Percentiles rank a stretch among this genome's conserved stretches.
These are phyloP conservation scores for Melanostoma scalare DNA, from an alignment of 2,888 invertebrate species.

Conservation along the genomic window DNA sequence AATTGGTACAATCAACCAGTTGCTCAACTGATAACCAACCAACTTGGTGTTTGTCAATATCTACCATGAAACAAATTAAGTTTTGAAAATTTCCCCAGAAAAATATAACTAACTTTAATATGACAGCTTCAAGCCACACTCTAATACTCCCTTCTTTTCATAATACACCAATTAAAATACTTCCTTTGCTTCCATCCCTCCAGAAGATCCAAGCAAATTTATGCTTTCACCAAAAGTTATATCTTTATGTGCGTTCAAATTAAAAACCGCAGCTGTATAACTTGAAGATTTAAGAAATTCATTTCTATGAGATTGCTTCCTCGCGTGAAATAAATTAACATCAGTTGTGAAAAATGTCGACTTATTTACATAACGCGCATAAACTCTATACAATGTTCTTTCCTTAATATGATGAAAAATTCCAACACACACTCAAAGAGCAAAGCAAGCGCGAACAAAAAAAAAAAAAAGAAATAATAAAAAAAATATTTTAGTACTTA, in stretches of 20 bases:
- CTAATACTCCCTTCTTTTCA: neutral
- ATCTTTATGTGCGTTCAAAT: neutral
- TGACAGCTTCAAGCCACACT: conserved; percentile 2
- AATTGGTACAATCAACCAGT: no score
- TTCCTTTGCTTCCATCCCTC: conserved; percentile 1
- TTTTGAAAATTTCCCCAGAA: no score
- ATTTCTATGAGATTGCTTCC: conserved; percentile 29
- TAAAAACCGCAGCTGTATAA: conserved; percentile 4
- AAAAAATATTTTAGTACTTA: conserved; percentile 75
- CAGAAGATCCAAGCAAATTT: neutral
- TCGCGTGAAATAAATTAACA: conserved; percentile 61
- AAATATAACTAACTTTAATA: no score
- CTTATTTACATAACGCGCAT: conserved; percentile 49
- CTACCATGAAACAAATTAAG: no score
- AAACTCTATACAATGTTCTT: neutral
- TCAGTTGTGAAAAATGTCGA: conserved; percentile 52
- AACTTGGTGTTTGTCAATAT: no score
- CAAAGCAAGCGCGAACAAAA: neutral
- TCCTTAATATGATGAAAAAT: conserved; percentile 16
- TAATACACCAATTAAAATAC: conserved; percentile 21
- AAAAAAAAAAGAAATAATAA: neutral
- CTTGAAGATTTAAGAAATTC: conserved; percentile 38
- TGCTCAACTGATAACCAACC: no score
- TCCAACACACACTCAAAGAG: conserved; percentile 2
- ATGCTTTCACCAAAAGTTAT: conserved; percentile 8